phyloP scores from a whole-genome alignment of 2,113 vertebrate genomes.

The Lepus europaeus region DNA sequence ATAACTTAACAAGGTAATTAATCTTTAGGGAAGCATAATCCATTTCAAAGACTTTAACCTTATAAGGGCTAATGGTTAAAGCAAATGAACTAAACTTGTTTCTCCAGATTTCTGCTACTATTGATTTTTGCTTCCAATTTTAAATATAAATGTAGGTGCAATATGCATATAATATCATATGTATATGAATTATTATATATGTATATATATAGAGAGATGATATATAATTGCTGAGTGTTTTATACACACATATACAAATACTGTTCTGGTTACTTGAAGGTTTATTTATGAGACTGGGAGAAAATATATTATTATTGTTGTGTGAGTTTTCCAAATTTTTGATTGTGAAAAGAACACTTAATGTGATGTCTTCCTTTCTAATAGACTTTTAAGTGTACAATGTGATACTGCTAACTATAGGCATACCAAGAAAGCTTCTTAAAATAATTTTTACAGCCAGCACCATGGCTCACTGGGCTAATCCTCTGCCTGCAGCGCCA shows the following conservation, averaged over 20 bases:
- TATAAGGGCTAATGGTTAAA: slow-evolving; percentile 69
- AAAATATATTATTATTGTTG: neutral
- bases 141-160: neutral
- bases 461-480: too few species aligned
- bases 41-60: slow-evolving; percentile 68
- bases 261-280: slow-evolving; percentile 75
- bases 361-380: neutral
- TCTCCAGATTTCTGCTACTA: slow-evolving; percentile 73
- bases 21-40: slow-evolving; percentile 65
- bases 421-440: neutral
- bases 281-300: slow-evolving; percentile 65
- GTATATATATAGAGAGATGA: too few species aligned
- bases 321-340: neutral
- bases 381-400: neutral
- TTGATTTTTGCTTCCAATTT: slow-evolving; percentile 62
- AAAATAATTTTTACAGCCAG: neutral
- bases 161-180: neutral
- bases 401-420: neutral
- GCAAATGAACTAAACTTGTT: slow-evolving; percentile 69
- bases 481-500: too few species aligned
- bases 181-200: neutral
- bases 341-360: neutral
- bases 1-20: slow-evolving; percentile 68
- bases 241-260: neutral
- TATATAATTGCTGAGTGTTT: neutral